These are phyloP conservation scores for Drosophila nebulosa DNA, from an alignment of 1,140 invertebrate species.

Conservation along the genomic window DNA sequence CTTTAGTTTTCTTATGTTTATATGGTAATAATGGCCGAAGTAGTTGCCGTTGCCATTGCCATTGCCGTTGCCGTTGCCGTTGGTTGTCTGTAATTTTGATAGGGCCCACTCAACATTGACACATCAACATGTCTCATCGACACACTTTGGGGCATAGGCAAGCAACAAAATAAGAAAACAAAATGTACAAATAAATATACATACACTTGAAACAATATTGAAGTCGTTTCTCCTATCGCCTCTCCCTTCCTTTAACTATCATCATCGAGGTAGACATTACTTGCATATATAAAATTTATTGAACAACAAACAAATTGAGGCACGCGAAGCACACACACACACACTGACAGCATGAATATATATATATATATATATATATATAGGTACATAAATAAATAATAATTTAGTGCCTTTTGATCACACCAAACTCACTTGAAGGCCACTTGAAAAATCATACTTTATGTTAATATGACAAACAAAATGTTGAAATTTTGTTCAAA, in stretches of 20 bases:
- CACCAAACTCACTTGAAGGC: constrained; percentile 28
- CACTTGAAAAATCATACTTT: constrained; percentile 59
- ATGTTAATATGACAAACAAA: constrained; percentile 59
- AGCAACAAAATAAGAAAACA: neutral
- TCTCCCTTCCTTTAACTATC: neutral
- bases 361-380: neutral
- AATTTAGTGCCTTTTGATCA: constrained; percentile 9
- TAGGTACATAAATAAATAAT: no score
- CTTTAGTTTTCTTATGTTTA: neutral
- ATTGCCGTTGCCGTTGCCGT: neutral
- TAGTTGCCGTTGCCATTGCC: neutral
- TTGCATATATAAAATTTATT: constrained; percentile 18
- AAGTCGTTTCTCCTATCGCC: neutral
- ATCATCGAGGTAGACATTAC: neutral
- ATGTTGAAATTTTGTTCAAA: constrained; percentile 37
- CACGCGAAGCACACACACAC: constrained; percentile 31
- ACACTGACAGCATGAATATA: constrained; percentile 22
- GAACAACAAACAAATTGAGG: constrained; percentile 49
- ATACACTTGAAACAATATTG: constrained; percentile 50
- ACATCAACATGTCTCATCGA: constrained; percentile 21
- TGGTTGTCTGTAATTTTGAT: neutral
- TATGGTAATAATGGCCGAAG: constrained; percentile 13
- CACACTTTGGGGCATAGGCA: constrained; percentile 29
- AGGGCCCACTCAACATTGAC: constrained; percentile 17
- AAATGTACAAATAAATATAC: neutral